Conservation (phyloP, 2,113 vertebrate genomes). For the Aspidoscelis tigris region DNA sequence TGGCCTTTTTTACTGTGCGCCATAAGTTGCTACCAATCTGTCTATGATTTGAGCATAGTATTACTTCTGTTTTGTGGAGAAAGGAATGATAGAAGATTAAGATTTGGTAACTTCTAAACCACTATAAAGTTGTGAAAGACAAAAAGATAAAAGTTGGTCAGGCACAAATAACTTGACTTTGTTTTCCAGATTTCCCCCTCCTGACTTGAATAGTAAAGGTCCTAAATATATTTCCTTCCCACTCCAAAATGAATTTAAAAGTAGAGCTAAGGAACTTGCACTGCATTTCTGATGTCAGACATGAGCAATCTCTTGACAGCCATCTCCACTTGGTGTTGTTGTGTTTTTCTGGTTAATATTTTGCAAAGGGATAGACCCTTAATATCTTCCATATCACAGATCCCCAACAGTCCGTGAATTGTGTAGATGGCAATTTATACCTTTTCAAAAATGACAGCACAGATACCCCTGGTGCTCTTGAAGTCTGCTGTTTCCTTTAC, state of each 20-base stretch:
- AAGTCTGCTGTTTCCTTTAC: slow-evolving; percentile 52
- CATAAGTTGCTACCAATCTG: background rate
- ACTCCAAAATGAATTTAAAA: too few species aligned
- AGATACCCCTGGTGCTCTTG: slow-evolving; percentile 34
- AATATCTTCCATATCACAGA: slow-evolving; percentile 40
- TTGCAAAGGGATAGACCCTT: slow-evolving; percentile 1
- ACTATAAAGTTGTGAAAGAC: background rate
- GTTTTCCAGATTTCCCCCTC: background rate
- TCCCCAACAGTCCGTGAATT: slow-evolving; percentile 34
- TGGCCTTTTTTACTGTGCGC: slow-evolving; percentile 22
- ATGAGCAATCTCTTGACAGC: slow-evolving; percentile 8
- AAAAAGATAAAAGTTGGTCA: background rate
- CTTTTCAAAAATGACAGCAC: slow-evolving; percentile 47
- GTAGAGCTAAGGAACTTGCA: too few species aligned
- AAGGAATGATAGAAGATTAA: background rate
- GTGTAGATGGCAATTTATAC: slow-evolving; percentile 55
- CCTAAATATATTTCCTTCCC: too few species aligned
- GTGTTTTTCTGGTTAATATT: background rate
- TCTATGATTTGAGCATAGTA: background rate
- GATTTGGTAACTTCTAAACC: slow-evolving; percentile 14
- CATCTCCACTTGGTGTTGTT: slow-evolving; percentile 2
- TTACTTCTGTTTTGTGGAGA: slow-evolving; percentile 4
- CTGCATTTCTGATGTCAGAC: too few species aligned
- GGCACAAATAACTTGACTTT: slow-evolving; percentile 2
- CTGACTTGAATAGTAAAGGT: too few species aligned